A percentile compares a stretch with the other conserved stretches of the same genome.
Evolutionary conservation across 1,140 invertebrate genomes (phyloP).

Genomic region (Brachionus angularis): DNA sequence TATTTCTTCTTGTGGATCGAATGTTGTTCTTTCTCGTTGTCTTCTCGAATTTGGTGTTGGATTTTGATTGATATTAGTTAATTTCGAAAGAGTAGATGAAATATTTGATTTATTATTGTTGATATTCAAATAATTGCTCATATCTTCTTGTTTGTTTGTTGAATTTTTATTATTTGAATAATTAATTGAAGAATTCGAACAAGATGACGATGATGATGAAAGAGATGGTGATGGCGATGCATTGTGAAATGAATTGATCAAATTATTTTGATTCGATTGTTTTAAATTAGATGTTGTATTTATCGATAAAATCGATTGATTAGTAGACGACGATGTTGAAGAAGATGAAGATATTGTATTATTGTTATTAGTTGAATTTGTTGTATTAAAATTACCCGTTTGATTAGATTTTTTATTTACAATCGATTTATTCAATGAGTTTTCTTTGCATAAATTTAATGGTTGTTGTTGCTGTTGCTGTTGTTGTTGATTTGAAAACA

Average conservation of each 20-base stretch:
- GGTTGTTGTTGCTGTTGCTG: conserved; percentile 15
- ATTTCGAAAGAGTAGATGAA: too few relatives aligned
- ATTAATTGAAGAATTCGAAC: background rate
- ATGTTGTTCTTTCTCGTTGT: conserved; percentile 64
- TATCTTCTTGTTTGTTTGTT: background rate
- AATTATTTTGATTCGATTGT: background rate
- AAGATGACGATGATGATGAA: conserved; percentile 20
- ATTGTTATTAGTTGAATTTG: too few relatives aligned
- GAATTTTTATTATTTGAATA: background rate
- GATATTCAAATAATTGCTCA: background rate
- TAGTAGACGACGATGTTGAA: background rate
- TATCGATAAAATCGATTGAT: background rate
- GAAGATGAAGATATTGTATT: background rate
- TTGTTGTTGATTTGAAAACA: too few relatives aligned
- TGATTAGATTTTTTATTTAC: conserved; percentile 19
- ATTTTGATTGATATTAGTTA: too few relatives aligned
- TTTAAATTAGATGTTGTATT: background rate
- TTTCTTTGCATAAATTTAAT: conserved; percentile 29
- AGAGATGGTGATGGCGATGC: conserved; percentile 19
- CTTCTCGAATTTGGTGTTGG: background rate
- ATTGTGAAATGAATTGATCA: background rate
- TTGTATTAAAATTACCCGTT: too few relatives aligned
- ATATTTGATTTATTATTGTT: too few relatives aligned
- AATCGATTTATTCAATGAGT: background rate
- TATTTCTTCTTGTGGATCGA: conserved; percentile 89